Conservation (phyloP, 2,113 vertebrate species). For the Notarius lentiginosus region DNA sequence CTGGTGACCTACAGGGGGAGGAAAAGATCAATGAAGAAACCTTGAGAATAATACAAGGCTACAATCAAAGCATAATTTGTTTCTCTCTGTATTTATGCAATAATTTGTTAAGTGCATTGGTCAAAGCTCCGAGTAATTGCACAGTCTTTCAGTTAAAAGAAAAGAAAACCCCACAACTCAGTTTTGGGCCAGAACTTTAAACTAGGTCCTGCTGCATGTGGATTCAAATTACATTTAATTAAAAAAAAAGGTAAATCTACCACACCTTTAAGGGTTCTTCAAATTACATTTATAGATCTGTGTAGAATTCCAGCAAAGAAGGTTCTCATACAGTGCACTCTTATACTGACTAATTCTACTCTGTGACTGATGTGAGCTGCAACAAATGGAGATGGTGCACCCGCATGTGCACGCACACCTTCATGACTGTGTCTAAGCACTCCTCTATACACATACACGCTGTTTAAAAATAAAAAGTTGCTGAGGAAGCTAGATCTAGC, state of each 20-base stretch:
- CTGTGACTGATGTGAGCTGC: background rate
- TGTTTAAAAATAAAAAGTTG: background rate
- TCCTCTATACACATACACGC: background rate
- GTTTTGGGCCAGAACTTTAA: background rate
- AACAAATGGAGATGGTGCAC: background rate
- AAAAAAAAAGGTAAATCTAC: background rate
- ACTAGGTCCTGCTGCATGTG: background rate
- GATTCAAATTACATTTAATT: background rate
- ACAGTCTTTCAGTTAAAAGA: background rate
- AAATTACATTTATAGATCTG: background rate
- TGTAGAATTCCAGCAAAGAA: background rate
- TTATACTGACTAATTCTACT: background rate
- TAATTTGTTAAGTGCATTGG: background rate
- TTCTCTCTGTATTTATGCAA: background rate
- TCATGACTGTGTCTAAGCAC: background rate
- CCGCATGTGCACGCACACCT: background rate
- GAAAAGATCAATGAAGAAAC: background rate
- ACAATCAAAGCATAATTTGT: no score
- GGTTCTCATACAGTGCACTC: background rate
- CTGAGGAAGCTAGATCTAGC: slow-evolving; percentile 33
- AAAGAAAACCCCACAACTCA: background rate
- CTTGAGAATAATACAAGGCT: background rate
- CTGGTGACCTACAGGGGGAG: slow-evolving; percentile 38
- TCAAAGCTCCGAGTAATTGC: background rate
- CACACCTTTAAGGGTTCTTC: background rate